Base-by-base conservation (phyloP, 2,797 vertebrate genomes). In the Mastacembelus armatus region DNA sequence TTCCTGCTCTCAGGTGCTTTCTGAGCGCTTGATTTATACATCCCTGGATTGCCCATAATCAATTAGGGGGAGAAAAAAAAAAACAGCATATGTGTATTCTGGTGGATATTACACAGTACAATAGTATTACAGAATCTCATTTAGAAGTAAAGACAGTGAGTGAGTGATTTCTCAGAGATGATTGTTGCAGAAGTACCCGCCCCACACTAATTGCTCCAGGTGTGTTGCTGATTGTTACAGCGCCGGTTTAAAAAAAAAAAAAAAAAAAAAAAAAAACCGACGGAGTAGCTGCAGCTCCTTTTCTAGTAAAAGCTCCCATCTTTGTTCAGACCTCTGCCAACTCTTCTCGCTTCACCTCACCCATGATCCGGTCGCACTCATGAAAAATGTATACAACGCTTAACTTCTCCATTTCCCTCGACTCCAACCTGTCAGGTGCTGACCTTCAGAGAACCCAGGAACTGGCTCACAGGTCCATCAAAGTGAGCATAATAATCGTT, bases 401-500 rank as follows among this genome's bases (percentile, higher is more conserved):
- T 22, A 86, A 89, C 69, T 35, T 78, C 11, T 85, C 86, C 10
- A 18, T 50, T 24, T n/a, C 33, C 11, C 70, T 38, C 6, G 72
- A 60, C 49, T 81, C 59, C 30, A 87, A 88, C 75, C 6, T 71
- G 70, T 81, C 86, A 12, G 72, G 16, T 9, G 29, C 36, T 8
- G 92, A 89, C 66, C 27, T 64, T 0, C 75, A 81, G 54, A 63
- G 55, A 7, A 71, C 83, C 16, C 69, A 80, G 40, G 91, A 92
- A 55, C 70, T 87, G 11, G 50, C 71, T 10, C 89, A 93, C 78
- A 85, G 92, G 16, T 83, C 89, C 35, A n/a, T 95, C 51, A 96
- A 96, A 78, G 79, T 94, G 1, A 75, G 80, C 40, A 80, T 96
- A 1, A 93, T 96, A 26, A 69, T 92, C 16, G 77, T 80, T 1